Conservation (phyloP, 2,797 vertebrate genomes). For the Lagothrix lagotricha region DNA sequence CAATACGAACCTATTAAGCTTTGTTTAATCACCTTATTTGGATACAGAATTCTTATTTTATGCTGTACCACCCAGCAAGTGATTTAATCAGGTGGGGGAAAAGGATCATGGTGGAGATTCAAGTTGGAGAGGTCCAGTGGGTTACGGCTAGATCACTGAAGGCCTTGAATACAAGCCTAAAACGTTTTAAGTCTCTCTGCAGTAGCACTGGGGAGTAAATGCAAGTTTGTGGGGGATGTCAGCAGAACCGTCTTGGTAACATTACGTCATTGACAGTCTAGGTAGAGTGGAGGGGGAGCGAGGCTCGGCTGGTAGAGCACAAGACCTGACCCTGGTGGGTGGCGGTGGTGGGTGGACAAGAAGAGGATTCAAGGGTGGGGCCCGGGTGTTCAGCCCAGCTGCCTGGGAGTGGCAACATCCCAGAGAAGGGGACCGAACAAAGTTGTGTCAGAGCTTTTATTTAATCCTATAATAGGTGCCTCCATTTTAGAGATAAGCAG, state of each 20-base stretch:
- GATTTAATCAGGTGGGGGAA: not conserved
- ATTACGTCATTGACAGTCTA: fast-evolving
- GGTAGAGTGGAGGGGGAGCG: fast-evolving
- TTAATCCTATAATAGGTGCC: not conserved
- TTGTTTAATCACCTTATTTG: not conserved
- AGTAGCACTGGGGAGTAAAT: not conserved
- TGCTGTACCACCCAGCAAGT: not conserved
- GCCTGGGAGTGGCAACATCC: not conserved
- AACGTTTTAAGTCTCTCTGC: not conserved
- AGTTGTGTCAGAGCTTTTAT: not conserved
- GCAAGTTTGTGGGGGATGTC: not conserved
- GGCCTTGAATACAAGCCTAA: not conserved
- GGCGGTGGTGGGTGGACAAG: too few species aligned
- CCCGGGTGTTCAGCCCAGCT: not conserved
- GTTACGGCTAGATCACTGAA: not conserved
- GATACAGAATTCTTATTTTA: not conserved
- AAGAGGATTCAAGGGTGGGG: not conserved
- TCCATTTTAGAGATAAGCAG: not conserved
- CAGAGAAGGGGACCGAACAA: not conserved
- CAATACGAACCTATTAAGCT: not conserved
- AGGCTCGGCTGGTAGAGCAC: not conserved
- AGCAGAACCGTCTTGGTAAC: not conserved
- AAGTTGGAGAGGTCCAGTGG: not conserved
- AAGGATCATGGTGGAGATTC: not conserved
- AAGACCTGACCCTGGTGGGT: not conserved